These are phyloP conservation scores for Eutrigla gurnardus DNA, from an alignment of 2,797 vertebrate species.

Conservation along the genomic window DNA sequence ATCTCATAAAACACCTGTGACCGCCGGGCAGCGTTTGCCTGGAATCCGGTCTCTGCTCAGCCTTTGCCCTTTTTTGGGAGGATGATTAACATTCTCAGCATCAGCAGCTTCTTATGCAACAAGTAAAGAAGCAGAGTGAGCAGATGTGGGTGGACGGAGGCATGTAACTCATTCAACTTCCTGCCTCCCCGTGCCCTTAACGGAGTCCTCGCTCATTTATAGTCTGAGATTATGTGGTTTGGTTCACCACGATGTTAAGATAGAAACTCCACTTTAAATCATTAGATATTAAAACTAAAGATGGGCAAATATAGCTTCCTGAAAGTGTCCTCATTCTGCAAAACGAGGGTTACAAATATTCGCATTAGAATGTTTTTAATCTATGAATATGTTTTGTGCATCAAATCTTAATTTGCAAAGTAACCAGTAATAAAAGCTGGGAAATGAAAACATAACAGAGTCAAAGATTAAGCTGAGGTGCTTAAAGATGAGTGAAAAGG, in stretches of 20 bases:
- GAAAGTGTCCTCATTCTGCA: neutral
- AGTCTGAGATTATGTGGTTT: neutral
- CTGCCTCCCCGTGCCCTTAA: constrained; percentile 2
- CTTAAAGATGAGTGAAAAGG: neutral
- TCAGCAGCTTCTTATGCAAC: constrained; percentile 15
- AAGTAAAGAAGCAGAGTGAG: constrained; percentile 17
- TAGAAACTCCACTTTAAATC: too few relatives aligned
- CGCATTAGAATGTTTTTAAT: neutral
- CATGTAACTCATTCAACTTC: neutral
- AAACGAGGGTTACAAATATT: neutral
- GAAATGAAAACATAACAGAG: neutral
- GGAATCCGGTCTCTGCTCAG: constrained; percentile 3
- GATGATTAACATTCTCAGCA: constrained; percentile 1
- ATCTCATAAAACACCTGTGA: constrained; percentile 15
- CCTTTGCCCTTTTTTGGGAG: constrained; percentile 6
- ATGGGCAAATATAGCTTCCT: neutral
- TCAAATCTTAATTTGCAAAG: neutral
- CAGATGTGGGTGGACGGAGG: constrained; percentile 2
- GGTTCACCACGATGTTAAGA: too few relatives aligned
- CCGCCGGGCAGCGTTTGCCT: neutral
- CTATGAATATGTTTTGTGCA: neutral
- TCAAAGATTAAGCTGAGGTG: neutral
- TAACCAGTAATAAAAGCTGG: neutral
- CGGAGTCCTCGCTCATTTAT: neutral
- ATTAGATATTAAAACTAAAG: neutral